Base-by-base conservation (phyloP, 2,888 invertebrate genomes). In the Coenonympha glycerion region DNA sequence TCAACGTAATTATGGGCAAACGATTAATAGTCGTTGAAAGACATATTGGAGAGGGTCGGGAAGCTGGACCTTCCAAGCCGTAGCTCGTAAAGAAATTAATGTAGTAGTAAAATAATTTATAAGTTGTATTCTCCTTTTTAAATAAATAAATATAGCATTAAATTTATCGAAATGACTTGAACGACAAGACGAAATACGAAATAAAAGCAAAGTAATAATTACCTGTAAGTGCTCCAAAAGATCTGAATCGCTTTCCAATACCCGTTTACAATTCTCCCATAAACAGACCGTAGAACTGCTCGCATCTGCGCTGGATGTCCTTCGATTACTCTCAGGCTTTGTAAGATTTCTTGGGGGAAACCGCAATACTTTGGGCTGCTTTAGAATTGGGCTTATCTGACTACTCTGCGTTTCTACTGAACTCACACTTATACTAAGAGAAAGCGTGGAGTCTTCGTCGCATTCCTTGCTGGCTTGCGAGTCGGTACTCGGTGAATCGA, bases 191-290 rank as follows among this genome's bases (percentile, higher is more conserved):
- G 26, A 31, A 15, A 6, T 8, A 5, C 6, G 3, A 13, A 31
- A 15, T 6, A 15, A 15, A 15, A 31, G 11, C 31, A 31, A 31
- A 13, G 13, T 16, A 30, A 52, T 50, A 63, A 77, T 68, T 67
- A 93, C 94, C 91, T 95, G 95, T 81, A 96, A 89, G 81, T 96
- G 96, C 79, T 95, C 95, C 67, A 95, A 88, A 60, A 96, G 91
- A 75, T 93, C 93, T 49, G 93, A 90, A 78, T 92, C 92, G 68
- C 92, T 92, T 58, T 94, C 94, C 65, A 94, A 93, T 71, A 91
- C 91, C 64, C 89, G 90, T 65, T 90, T 91, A 82, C 96, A 96
- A 69, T 94, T 92, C 72, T 92, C 91, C 96, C 96, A 96, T 60
- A 92, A 89, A 71, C 96, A 96, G 52, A 91, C 81, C 39, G 89